Evolutionary conservation across 2,888 invertebrate species (phyloP).

Genomic region (Apotomis turbidana): DNA sequence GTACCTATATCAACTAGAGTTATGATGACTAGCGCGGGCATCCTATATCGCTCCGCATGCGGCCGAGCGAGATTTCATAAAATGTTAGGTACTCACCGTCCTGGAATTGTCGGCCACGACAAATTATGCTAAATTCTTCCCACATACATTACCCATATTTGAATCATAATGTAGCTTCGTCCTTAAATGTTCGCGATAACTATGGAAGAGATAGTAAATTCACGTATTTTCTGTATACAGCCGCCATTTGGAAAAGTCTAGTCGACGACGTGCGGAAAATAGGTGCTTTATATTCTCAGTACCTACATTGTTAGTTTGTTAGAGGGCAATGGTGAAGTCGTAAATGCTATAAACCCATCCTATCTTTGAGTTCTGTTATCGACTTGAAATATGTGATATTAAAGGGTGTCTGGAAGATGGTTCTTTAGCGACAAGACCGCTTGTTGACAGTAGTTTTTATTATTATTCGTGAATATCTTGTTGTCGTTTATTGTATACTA

Average conservation of each 20-base stretch:
- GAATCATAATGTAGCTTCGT: conserved; percentile 36
- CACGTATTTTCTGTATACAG: background rate
- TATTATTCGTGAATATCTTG: no score
- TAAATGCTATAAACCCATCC: no score
- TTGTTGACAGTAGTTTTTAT: no score
- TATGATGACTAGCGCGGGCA: conserved; percentile 51
- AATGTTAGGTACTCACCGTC: conserved; percentile 22
- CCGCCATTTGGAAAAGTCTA: conserved; percentile 2
- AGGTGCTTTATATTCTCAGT: background rate
- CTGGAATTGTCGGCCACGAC: conserved; percentile 26
- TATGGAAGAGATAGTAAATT: conserved; percentile 1
- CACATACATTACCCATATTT: conserved; percentile 40
- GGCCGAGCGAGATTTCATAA: conserved; percentile 30
- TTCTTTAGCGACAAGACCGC: no score
- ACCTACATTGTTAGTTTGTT: background rate
- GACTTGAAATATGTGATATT: no score
- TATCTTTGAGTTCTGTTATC: no score
- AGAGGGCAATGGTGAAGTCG: background rate
- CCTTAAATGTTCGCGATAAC: conserved; percentile 26
- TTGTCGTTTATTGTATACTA: no score
- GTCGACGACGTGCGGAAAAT: background rate
- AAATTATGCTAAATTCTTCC: conserved; percentile 40
- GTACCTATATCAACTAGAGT: conserved; percentile 63
- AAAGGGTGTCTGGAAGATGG: no score
- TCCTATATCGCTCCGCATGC: conserved; percentile 7